Evolutionary conservation across 2,113 vertebrate genomes (phyloP).

Genomic region (Eurypyga helias): DNA sequence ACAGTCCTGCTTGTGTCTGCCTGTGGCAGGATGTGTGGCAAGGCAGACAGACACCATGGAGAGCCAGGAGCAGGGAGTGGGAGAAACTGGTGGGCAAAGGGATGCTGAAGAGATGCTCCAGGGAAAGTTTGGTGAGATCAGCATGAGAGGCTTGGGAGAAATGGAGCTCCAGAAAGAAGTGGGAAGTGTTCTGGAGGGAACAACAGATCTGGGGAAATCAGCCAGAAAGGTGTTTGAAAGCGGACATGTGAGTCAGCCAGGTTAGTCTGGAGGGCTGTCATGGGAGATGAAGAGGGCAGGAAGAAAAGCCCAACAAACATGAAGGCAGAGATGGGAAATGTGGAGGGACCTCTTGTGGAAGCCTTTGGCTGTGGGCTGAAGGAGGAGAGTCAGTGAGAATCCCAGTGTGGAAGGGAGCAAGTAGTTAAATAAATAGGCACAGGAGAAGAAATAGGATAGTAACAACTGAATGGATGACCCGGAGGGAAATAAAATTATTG

Average conservation of each 20-base stretch:
- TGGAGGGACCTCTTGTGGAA: neutral
- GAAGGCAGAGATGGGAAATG: neutral
- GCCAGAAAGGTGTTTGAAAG: neutral
- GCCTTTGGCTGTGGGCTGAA: neutral
- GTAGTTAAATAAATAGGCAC: neutral
- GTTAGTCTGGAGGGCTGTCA: neutral
- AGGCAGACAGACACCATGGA: accelerated
- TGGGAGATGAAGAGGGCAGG: neutral
- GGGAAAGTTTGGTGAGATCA: too few species aligned
- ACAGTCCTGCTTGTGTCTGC: neutral
- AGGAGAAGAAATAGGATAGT: neutral
- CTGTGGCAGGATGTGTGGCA: neutral
- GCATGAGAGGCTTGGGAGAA: neutral
- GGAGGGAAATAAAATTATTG: neutral
- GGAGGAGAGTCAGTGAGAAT: neutral
- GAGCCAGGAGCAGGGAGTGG: accelerated
- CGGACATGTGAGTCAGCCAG: neutral
- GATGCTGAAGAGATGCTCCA: neutral
- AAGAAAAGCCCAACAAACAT: neutral
- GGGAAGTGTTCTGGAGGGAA: neutral
- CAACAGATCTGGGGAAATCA: neutral
- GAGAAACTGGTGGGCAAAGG: neutral
- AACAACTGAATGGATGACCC: neutral
- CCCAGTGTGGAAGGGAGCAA: neutral
- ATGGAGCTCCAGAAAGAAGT: neutral